Conservation (phyloP, 2,888 invertebrate species). For the Julus scanicus region DNA sequence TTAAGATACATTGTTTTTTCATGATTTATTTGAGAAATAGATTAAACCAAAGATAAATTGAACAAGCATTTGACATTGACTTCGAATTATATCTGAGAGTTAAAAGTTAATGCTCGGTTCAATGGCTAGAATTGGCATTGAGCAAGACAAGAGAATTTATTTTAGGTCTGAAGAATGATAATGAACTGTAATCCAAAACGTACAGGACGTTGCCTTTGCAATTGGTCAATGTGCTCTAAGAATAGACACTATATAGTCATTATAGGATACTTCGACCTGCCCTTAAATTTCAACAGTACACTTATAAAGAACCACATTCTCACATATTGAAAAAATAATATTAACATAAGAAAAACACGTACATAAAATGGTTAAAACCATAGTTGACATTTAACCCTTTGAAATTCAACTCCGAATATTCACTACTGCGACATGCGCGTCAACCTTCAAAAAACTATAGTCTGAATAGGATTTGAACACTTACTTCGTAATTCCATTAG, state of each 20-base stretch:
- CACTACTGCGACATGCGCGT: too few species aligned
- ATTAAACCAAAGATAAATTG: too few species aligned
- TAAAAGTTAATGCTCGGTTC: background rate
- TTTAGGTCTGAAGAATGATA: background rate
- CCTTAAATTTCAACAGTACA: background rate
- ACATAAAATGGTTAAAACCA: background rate
- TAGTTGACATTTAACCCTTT: background rate
- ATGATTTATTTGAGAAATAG: too few species aligned
- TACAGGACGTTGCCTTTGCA: background rate
- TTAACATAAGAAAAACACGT: too few species aligned
- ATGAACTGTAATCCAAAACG: background rate
- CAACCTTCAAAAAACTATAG: too few species aligned
- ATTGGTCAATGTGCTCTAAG: background rate
- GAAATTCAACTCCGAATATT: too few species aligned
- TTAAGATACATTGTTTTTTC: too few species aligned
- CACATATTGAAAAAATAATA: too few species aligned
- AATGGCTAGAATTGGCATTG: background rate
- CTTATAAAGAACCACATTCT: too few species aligned
- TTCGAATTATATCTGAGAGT: background rate
- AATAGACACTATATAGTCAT: background rate
- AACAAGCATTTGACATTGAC: too few species aligned
- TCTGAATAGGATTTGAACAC: background rate
- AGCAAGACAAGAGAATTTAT: background rate
- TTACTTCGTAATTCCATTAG: slow-evolving; percentile 31
- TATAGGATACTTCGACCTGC: background rate